Base-by-base conservation (phyloP, 2,797 vertebrate genomes). In the Spinibarbus caldwelli region DNA sequence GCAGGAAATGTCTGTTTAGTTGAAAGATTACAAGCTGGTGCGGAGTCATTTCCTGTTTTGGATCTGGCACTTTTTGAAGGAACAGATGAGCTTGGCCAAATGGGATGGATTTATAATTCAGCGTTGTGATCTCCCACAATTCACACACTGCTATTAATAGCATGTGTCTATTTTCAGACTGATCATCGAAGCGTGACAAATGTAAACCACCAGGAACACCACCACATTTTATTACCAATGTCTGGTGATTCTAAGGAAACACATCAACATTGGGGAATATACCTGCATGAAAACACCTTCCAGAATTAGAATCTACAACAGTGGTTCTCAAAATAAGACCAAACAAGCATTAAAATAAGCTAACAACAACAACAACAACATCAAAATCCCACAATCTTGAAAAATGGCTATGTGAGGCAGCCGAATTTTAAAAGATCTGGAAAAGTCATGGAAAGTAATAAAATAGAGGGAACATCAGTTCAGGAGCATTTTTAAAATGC, bases 1-100 rank as follows among this genome's bases (percentile, higher is more conserved):
- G 86, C 91, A 92, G 91, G 91, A 92, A 92, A 91, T 81, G 85
- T 89, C 86, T 91, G 91, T 91, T 92, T 92, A 89, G 90, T 82
- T 88, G 82, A 90, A 89, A 89, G 89, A 92, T 91, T 92, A 91
- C 87, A 88, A 83, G 70, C 85, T 88, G 88, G 87, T 89, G 82
- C 75, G 2, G 62, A 90, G 91, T 91, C 90, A 91, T 90, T 92
- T 92, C 91, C 92, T 92, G 92, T 89, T 90, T 89, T 84, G 78
- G 83, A 86, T 88, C 84, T 70, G 86, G 21, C 45, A 72, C 80
- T 86, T 87, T 90, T 78, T 84, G 78, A 82, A 86, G 67, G 4
- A 84, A 83, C 77, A 52, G 43, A 85, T 73, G 89, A 68, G 81
- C 80, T 45, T 36, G 29, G 57, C 43, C 64, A 87, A 88, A 83